Evolutionary conservation across 2,888 invertebrate species (phyloP).

Genomic region (Octonoba sinensis): DNA sequence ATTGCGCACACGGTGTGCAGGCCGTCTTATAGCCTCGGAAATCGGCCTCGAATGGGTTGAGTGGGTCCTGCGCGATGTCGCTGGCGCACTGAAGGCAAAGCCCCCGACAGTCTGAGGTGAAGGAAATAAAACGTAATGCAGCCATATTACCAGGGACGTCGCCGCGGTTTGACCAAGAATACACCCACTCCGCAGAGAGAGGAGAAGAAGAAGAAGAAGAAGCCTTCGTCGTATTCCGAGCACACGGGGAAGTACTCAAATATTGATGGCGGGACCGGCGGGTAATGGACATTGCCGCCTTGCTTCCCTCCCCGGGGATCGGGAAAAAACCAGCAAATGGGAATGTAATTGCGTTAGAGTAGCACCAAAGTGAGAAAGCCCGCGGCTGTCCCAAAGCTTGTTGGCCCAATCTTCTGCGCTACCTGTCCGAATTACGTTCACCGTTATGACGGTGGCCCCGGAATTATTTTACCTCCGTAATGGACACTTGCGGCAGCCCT

Average conservation of each 20-base stretch:
- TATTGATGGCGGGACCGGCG: conserved; percentile 62
- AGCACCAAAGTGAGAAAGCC: conserved; percentile 58
- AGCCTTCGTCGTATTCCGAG: conserved; percentile 47
- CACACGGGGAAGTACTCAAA: conserved; percentile 47
- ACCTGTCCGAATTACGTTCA: conserved; percentile 63
- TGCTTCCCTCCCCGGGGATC: conserved; percentile 37
- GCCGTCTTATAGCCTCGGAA: too few relatives aligned
- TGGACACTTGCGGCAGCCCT: conserved; percentile 50
- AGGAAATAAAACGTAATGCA: conserved; percentile 28
- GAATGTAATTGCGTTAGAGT: conserved; percentile 64
- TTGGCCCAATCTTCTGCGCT: conserved; percentile 36
- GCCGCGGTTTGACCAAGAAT: conserved; percentile 54
- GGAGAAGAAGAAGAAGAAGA: not conserved
- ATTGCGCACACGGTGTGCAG: too few relatives aligned
- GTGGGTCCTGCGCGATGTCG: not conserved
- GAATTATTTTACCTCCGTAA: conserved; percentile 65
- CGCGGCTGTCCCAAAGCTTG: conserved; percentile 40
- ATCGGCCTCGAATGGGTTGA: too few relatives aligned
- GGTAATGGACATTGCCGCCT: conserved; percentile 61
- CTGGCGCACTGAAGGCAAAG: not conserved
- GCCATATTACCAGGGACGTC: conserved; percentile 39
- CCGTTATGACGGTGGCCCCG: conserved; percentile 63
- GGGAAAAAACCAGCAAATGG: conserved; percentile 62
- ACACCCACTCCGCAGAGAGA: conserved; percentile 21
- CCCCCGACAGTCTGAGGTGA: not conserved